Conservation (phyloP, 1,140 invertebrate species). For the Plutomurus gul region DNA sequence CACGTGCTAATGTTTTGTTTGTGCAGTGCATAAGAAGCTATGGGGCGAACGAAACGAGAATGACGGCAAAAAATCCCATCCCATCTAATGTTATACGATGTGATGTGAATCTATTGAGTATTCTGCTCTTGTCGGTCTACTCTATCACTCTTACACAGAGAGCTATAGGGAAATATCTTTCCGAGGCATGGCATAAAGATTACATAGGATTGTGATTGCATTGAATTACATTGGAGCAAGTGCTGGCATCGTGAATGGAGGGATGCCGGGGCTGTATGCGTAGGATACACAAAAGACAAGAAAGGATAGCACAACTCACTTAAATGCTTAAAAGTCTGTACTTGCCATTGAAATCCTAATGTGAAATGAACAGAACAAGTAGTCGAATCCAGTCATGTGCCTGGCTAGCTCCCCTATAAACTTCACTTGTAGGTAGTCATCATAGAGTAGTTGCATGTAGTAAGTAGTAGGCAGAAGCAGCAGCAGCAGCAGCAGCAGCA, state of each 20-base stretch:
- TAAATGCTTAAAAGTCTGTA: background rate
- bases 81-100: background rate
- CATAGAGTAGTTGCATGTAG: background rate
- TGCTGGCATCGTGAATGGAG: background rate
- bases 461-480: background rate
- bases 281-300: background rate
- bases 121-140: slow-evolving; percentile 10
- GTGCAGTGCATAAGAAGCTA: background rate
- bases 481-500: background rate
- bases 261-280: background rate
- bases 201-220: slow-evolving; percentile 20
- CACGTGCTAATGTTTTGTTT: slow-evolving; percentile 47
- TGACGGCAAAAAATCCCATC: slow-evolving; percentile 24
- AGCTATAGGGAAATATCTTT: background rate
- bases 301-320: background rate
- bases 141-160: background rate
- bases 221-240: slow-evolving; percentile 26
- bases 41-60: slow-evolving; percentile 9
- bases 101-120: slow-evolving; percentile 25
- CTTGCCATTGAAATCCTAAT: slow-evolving; percentile 1
- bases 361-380: background rate
- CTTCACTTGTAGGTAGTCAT: background rate
- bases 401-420: background rate
- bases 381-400: slow-evolving; percentile 2
- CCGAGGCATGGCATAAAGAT: background rate